These are phyloP conservation scores for Aphelocoma californica DNA, from an alignment of 2,797 vertebrate genomes.

Conservation along the genomic window DNA sequence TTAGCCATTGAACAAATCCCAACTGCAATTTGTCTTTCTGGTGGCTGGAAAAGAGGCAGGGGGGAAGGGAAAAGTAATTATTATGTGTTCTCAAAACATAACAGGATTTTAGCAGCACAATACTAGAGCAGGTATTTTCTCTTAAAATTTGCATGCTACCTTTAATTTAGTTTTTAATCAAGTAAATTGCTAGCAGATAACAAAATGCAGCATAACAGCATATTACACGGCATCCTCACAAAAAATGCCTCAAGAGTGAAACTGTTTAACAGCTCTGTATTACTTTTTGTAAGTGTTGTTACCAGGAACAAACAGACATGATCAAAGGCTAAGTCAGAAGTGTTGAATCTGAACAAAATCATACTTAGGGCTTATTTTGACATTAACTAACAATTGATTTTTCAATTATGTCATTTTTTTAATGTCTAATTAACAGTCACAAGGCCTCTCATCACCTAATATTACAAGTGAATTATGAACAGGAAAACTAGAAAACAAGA, in stretches of 20 bases:
- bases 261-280: not conserved
- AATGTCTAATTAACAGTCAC: not conserved
- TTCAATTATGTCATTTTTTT: not conserved
- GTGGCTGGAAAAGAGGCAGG: conserved; percentile 72
- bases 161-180: not conserved
- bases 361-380: not conserved
- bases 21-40: conserved; percentile 88
- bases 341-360: not conserved
- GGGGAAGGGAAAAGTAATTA: not conserved
- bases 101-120: not conserved
- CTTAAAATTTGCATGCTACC: not conserved
- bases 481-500: not conserved
- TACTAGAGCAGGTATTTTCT: not conserved
- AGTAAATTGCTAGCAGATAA: not conserved
- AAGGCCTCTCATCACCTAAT: not conserved
- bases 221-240: not conserved
- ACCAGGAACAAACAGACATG: not conserved
- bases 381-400: not conserved
- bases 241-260: not conserved
- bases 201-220: not conserved
- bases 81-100: not conserved
- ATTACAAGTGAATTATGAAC: not conserved
- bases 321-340: not conserved
- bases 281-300: not conserved
- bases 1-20: conserved; percentile 92